Evolutionary conservation across 2,888 invertebrate genomes (phyloP), one percentile per base, ranked within the genome.

Genomic region (Rotaria socialis): DNA sequence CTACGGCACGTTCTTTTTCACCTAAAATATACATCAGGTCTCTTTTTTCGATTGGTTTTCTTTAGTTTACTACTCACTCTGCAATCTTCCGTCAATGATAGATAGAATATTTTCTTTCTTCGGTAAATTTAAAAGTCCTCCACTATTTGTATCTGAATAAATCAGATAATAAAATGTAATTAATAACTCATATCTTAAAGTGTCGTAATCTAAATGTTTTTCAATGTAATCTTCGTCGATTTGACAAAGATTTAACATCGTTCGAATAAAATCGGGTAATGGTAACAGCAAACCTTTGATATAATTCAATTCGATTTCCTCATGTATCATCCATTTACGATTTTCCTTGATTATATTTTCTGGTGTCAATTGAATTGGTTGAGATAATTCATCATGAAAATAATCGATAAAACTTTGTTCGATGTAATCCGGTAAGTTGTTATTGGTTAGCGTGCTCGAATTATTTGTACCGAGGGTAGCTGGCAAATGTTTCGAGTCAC

Each of bases 331-430:
- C 14, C n/a, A n/a, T 67, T 67, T 85, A 43, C 41, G 85, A 85
- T 50, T 47, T 74, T 85, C 14, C 19, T 47, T 47, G 27, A 47
- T 85, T 47, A 67, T 47, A 27, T 41, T 74, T 67, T 85, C 85
- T 67, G 74, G 85, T 67, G 60, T 85, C 19, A 85, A 67, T 85
- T 85, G 60, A 50, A 85, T 74, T 47, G 85, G n/a, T 85, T 43
- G 43, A 47, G 24, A 50, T 60, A 67, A 60, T 85, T 85, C 85
- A 85, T 74, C 85, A 47, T 85, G 67, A 85, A 85, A 85, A 85
- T 67, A 85, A 67, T 85, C 50, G 67, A 85, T 85, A 85, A 85
- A 85, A 60, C 60, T 74, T 85, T 74, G 47, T 67, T 85, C 85
- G 50, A 85, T 60, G 50, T 50, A 74, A 85, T 85, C 85, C n/a